Conservation (phyloP, 2,888 invertebrate genomes). For the Hypena proboscidalis region DNA sequence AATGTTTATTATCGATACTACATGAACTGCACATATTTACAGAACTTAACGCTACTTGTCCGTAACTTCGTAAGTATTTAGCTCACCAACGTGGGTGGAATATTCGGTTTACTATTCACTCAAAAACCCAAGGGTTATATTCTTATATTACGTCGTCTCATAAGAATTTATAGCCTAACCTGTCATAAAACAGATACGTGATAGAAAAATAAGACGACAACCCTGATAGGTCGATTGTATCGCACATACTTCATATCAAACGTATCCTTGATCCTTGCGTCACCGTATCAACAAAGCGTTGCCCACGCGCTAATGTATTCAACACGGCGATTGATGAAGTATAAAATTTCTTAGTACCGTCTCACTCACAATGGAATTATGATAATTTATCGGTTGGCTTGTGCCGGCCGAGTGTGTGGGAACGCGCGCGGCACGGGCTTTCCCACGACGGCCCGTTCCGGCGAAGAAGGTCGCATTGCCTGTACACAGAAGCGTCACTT, state of each 20-base stretch:
- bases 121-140: conserved; percentile 46
- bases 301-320: conserved; percentile 85
- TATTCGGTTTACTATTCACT: conserved; percentile 48
- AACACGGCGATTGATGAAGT: conserved; percentile 84
- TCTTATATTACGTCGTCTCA: conserved; percentile 49
- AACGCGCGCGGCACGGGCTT: conserved; percentile 84
- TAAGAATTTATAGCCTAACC: conserved; percentile 56
- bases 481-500: conserved; percentile 55
- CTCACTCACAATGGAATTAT: conserved; percentile 86
- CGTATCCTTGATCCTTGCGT: conserved; percentile 53
- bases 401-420: conserved; percentile 85
- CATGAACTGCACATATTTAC: conserved; percentile 40
- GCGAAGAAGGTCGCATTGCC: conserved; percentile 62
- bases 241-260: conserved; percentile 11
- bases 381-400: conserved; percentile 86
- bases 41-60: conserved; percentile 34
- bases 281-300: conserved; percentile 72
- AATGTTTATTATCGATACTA: conserved; percentile 31
- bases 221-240: conserved; percentile 48
- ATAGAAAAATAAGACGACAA: conserved; percentile 60
- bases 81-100: conserved; percentile 45
- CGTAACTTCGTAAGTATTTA: conserved; percentile 39
- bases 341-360: conserved; percentile 85
- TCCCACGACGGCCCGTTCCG: conserved; percentile 75
- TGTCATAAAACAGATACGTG: conserved; percentile 64